Evolutionary conservation across 2,888 invertebrate genomes (phyloP), one percentile per base, ranked within the genome.

Genomic region (Acanthosoma haemorrhoidale): DNA sequence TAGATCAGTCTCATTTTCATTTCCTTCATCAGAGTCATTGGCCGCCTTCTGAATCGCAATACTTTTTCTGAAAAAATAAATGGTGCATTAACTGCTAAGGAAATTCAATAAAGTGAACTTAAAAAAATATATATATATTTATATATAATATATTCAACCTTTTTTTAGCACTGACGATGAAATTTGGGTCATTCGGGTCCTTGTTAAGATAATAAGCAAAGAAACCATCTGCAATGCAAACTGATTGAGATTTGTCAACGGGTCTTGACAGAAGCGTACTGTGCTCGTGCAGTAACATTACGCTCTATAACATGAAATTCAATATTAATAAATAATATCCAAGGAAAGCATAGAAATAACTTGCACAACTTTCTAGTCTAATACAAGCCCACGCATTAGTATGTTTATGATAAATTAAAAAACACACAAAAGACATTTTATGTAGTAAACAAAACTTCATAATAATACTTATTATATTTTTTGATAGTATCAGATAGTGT

Each of bases 161-260:
- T 67, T 67, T 70, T 25, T 51, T 69, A 57, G 39, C 38, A 68
- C 73, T 70, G 69, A 60, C 29, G 36, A n/a, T n/a, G n/a, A n/a
- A n/a, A n/a, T n/a, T n/a, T n/a, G 69, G 21, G 9, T 31, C 13
- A 58, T 68, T 68, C 5, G 13, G 2, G 1, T 41, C 34, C 13
- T 25, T 60, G 34, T 71, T 69, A 2, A 38, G 11, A 21, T 71
- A 51, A 57, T 39, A 18, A 25, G 43, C 78, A 71, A 86, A 83
- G 2, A 80, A 80, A 9, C 82, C 84, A 71, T 82, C 80, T 18
- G 80, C 78, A 67, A 85, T 79, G 16, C 80, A 80, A 9, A 86
- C 75, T 2, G 83, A 82, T 75, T 82, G 80, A 13, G 81, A 79
- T 64, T 80, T 79, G 60, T 83, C 80, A 18, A 80, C 80, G 6